These are phyloP conservation scores for Cetoscarus ocellatus DNA, from an alignment of 2,797 vertebrate genomes.

Conservation along the genomic window DNA sequence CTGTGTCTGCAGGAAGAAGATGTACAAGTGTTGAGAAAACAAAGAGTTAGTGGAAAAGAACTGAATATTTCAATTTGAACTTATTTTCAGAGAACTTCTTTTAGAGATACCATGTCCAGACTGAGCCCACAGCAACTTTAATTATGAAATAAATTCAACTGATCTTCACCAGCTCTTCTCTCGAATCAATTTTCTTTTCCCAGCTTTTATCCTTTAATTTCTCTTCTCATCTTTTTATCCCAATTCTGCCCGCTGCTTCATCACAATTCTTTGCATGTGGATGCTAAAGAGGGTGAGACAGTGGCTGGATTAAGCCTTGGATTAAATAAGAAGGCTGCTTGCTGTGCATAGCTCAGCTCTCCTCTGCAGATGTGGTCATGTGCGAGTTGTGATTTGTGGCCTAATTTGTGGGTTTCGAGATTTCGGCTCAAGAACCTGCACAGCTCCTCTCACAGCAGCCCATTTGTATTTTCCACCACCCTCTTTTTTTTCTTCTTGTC, in stretches of 20 bases:
- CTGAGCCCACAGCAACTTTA: constrained; percentile 43
- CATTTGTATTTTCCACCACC: constrained; percentile 29
- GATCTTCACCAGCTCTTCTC: constrained; percentile 43
- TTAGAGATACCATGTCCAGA: background rate
- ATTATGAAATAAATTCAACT: constrained; percentile 56
- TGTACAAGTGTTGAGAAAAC: constrained; percentile 1
- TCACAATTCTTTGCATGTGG: constrained; percentile 46
- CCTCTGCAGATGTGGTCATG: constrained; percentile 68
- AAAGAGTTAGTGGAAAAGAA: constrained; percentile 10
- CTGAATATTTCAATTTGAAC: constrained; percentile 7
- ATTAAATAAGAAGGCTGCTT: constrained; percentile 75
- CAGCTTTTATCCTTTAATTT: constrained; percentile 55
- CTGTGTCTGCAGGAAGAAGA: constrained; percentile 9
- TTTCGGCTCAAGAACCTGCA: constrained; percentile 36
- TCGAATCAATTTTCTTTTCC: constrained; percentile 61
- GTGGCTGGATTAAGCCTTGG: constrained; percentile 68
- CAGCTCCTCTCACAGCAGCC: constrained; percentile 16
- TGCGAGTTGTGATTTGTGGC: constrained; percentile 69
- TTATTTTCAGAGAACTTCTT: constrained; percentile 11
- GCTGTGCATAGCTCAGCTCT: constrained; percentile 63
- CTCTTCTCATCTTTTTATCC: constrained; percentile 57
- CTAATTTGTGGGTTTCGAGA: constrained; percentile 71
- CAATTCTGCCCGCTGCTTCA: constrained; percentile 62
- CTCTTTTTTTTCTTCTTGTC: constrained; percentile 2
- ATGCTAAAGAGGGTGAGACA: constrained; percentile 56